Evolutionary conservation across 2,888 invertebrate genomes (phyloP), one percentile per base, ranked within the genome.

Genomic region (Ariolimax columbianus): DNA sequence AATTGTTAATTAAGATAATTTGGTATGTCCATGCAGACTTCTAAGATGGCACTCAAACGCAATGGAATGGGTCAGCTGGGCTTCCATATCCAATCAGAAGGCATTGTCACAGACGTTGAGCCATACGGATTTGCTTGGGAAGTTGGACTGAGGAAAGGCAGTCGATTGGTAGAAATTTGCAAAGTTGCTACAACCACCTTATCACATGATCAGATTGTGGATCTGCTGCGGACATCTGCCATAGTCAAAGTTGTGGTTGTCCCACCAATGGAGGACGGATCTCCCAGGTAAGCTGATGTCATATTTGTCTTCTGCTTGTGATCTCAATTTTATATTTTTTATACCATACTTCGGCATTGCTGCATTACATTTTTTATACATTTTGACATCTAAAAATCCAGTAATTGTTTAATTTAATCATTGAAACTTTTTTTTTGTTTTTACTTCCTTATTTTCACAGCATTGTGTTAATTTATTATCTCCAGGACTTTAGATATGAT

Each of bases 71-170:
- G 97, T 26, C 98, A 98, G 93, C 95, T 98, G 77, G 98, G 97
- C 26, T 95, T 95, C 90, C 95, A 95, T 89, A 97, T 98, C 63
- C 97, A 98, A 92, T 97, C 97, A 30, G 98, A 98, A 80, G 98
- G 98, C 4, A 96, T 98, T 40, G 97, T 98, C 51, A 98, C 98
- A 4, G 97, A 98, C 91, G 98, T 98, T n/a, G 98, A 98, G 93
- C 95, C 93, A 87, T 94, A 94, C 88, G 95, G 95, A 63, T 93
- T 94, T 88, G 95, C 95, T 59, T 95, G 94, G 94, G 94, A 94
- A 89, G 97, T 97, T 1, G 98, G 98, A n/a, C 95, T 99, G 77
- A 95, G 97, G 77, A 97, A 97, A 93, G 98, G 98, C 86, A 97
- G 97, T 80, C 96, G 98, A 30, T 95, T 99, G 88, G 97, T 98